These are phyloP conservation scores for Trachymyrmex septentrionalis DNA, from an alignment of 1,140 invertebrate genomes.

Conservation along the genomic window DNA sequence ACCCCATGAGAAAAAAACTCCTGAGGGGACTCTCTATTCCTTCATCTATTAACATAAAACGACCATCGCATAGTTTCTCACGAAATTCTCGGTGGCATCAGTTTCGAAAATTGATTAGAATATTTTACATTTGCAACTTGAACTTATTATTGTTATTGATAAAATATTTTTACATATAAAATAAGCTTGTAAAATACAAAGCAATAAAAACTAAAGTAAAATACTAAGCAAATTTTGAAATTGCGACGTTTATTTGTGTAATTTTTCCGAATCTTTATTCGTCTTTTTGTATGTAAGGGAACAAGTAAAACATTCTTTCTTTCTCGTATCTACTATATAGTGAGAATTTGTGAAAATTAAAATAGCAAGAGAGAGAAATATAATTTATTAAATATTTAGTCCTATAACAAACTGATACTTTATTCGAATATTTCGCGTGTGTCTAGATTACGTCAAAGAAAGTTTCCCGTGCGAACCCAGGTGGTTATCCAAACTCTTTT, in stretches of 20 bases:
- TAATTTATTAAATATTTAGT: constrained; percentile 8
- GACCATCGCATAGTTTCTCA: constrained; percentile 71
- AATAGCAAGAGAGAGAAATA: background rate
- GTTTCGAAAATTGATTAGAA: background rate
- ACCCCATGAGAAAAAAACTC: constrained; percentile 73
- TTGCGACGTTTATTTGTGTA: background rate
- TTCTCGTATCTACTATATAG: background rate
- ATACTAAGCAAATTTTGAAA: background rate
- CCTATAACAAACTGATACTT: constrained; percentile 4
- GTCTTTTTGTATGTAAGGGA: background rate
- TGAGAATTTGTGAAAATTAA: constrained; percentile 26
- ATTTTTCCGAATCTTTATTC: background rate
- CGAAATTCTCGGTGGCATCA: constrained; percentile 37
- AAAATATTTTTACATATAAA: no score
- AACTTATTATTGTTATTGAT: background rate
- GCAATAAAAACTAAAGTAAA: no score
- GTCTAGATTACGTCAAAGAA: constrained; percentile 29
- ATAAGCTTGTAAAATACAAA: no score
- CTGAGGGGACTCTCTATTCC: constrained; percentile 67
- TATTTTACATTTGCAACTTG: background rate
- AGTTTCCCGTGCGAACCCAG: constrained; percentile 37
- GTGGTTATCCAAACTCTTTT: constrained; percentile 40
- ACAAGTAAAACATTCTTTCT: background rate
- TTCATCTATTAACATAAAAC: constrained; percentile 74
- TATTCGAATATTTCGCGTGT: background rate